These are phyloP conservation scores for Gymnoscopelus microlampas DNA, from an alignment of 2,797 vertebrate species.

Conservation along the genomic window DNA sequence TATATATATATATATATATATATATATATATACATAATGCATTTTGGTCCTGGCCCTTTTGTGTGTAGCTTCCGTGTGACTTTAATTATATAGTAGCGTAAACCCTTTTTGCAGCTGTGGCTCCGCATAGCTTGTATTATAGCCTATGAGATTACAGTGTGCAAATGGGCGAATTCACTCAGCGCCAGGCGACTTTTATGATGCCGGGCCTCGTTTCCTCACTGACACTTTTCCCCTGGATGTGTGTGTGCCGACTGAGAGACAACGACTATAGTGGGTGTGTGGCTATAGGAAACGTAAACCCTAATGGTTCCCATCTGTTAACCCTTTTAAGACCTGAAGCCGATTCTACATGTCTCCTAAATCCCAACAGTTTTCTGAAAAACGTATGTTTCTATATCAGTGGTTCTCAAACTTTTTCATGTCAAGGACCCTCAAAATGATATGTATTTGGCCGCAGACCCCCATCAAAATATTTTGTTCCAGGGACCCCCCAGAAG, in stretches of 20 bases:
- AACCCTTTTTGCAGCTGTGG: too few relatives aligned
- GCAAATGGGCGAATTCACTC: background rate
- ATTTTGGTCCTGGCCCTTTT: background rate
- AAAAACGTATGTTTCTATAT: too few relatives aligned
- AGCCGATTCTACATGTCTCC: too few relatives aligned
- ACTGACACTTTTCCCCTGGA: background rate
- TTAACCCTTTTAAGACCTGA: too few relatives aligned
- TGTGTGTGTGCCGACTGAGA: background rate
- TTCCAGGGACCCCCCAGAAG: too few relatives aligned
- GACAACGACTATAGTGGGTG: background rate
- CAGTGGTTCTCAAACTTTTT: too few relatives aligned
- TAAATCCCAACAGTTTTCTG: too few relatives aligned
- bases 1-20: too few relatives aligned
- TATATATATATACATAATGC: conserved; percentile 2
- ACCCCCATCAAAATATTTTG: too few relatives aligned
- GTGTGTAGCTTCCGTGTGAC: background rate
- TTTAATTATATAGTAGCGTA: background rate
- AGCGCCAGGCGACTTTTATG: background rate
- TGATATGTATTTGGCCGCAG: too few relatives aligned
- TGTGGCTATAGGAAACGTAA: background rate
- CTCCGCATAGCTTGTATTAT: background rate
- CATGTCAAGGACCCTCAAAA: too few relatives aligned
- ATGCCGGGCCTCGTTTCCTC: background rate
- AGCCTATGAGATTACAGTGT: background rate
- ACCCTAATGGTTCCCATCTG: background rate